Percentiles rank a stretch among this genome's conserved stretches.
Conservation (phyloP, 2,888 invertebrate genomes). For the Drosophila mimica region DNA sequence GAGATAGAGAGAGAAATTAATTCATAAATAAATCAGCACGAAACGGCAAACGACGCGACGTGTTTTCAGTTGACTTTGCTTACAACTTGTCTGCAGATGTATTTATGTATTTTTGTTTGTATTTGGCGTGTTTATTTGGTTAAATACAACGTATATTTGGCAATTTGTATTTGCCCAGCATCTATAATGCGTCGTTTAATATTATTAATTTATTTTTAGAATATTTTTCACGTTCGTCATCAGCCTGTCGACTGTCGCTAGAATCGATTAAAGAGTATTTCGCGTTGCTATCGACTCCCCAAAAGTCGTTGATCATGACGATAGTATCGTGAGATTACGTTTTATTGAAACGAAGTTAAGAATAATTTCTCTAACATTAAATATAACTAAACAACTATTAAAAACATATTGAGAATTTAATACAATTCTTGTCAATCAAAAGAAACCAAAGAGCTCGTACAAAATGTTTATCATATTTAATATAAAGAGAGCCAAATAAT, state of each 20-base stretch:
- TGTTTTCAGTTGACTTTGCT: constrained; percentile 55
- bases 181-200: constrained; percentile 52
- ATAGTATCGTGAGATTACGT: constrained; percentile 29
- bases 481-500: neutral
- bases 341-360: neutral
- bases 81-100: constrained; percentile 46
- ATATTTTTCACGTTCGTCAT: constrained; percentile 62
- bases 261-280: constrained; percentile 25
- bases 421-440: neutral
- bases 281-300: constrained; percentile 34
- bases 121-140: constrained; percentile 50
- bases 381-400: neutral
- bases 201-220: constrained; percentile 58
- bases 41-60: constrained; percentile 51
- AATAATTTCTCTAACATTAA: neutral
- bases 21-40: constrained; percentile 76
- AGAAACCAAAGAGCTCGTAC: neutral
- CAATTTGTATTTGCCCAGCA: constrained; percentile 44
- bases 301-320: constrained; percentile 27
- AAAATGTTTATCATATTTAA: neutral
- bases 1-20: constrained; percentile 71
- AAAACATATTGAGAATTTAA: neutral
- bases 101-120: constrained; percentile 34
- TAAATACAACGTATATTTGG: constrained; percentile 48
- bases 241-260: constrained; percentile 35